A percentile compares a stretch with the other conserved stretches of the same genome.
These are phyloP conservation scores for Acanthoscelides obtectus DNA, from an alignment of 2,888 invertebrate genomes.

Conservation along the genomic window DNA sequence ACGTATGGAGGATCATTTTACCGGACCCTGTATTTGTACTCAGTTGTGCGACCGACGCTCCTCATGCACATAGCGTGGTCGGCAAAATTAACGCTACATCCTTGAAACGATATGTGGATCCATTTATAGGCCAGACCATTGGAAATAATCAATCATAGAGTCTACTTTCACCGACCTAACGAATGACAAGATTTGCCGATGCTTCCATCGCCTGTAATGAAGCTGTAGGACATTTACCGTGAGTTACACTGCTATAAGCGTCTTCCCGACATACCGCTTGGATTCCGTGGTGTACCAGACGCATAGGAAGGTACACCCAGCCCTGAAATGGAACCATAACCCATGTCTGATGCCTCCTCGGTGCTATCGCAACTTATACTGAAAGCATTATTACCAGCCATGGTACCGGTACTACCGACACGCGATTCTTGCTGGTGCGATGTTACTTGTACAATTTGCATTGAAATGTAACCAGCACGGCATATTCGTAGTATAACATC, in stretches of 20 bases:
- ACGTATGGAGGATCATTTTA: too few species aligned
- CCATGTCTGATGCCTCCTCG: background rate
- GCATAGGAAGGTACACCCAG: constrained; percentile 20
- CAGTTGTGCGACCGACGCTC: too few species aligned
- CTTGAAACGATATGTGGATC: too few species aligned
- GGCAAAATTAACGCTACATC: too few species aligned
- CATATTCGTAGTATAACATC: too few species aligned
- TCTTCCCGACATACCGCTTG: constrained; percentile 39
- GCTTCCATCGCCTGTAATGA: constrained; percentile 37
- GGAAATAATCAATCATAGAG: too few species aligned
- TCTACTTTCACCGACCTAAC: background rate
- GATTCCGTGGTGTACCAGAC: constrained; percentile 27
- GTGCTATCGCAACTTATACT: background rate
- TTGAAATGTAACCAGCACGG: background rate
- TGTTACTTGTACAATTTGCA: background rate
- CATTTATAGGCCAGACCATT: too few species aligned
- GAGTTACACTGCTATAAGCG: constrained; percentile 45
- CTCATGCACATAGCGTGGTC: too few species aligned
- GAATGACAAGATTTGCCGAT: constrained; percentile 11
- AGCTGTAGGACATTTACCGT: constrained; percentile 43
- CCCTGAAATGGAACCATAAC: constrained; percentile 13
- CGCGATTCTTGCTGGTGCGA: background rate
- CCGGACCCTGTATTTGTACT: too few species aligned
- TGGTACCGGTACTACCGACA: background rate
- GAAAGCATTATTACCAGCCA: background rate